These are phyloP conservation scores for Tragulus kanchil DNA, from an alignment of 2,113 vertebrate genomes.

Conservation along the genomic window DNA sequence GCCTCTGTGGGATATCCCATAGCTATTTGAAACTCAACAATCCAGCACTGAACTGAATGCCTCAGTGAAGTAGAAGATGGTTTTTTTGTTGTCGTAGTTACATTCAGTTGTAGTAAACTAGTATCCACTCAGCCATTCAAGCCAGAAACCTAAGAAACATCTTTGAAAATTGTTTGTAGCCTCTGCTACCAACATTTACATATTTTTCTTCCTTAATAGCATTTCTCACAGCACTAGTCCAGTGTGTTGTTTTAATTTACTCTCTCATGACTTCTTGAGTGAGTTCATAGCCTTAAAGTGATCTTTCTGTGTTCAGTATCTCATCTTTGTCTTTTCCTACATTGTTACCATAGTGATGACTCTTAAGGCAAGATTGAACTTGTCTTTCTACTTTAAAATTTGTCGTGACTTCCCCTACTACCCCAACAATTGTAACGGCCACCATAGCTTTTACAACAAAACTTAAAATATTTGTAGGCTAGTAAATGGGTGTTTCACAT, in stretches of 20 bases:
- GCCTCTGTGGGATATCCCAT: background rate
- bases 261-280: background rate
- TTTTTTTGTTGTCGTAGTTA: background rate
- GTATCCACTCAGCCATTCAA: background rate
- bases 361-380: background rate
- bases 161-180: background rate
- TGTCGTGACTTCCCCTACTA: background rate
- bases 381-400: background rate
- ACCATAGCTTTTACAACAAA: background rate
- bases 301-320: background rate
- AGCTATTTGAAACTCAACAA: background rate
- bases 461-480: background rate
- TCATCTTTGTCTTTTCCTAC: background rate
- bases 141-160: background rate
- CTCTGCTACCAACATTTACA: background rate
- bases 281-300: background rate
- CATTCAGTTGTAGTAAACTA: background rate
- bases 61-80: background rate
- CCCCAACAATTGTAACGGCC: background rate
- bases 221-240: background rate
- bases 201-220: background rate
- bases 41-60: background rate
- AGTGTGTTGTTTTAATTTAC: background rate
- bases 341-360: background rate
- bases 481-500: background rate